Conservation (phyloP, 2,888 invertebrate species). For the Caenorhabditis sp. region DNA sequence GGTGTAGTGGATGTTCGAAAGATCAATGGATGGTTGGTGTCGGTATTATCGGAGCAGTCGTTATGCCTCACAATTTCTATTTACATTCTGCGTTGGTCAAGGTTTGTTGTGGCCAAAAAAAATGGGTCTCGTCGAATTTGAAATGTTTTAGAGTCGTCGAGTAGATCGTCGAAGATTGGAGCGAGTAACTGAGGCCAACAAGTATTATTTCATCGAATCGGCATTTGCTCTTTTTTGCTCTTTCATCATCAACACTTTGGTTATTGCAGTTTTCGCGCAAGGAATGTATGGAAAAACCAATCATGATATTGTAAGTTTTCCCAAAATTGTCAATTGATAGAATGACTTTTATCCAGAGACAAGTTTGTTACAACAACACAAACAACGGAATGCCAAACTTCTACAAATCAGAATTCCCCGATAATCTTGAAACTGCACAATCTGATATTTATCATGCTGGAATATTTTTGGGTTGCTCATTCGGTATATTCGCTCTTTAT, state of each 20-base stretch:
- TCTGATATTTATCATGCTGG: constrained; percentile 69
- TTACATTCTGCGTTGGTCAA: constrained; percentile 88
- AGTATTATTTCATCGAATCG: constrained; percentile 84
- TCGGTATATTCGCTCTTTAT: constrained; percentile 73
- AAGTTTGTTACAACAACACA: constrained; percentile 44
- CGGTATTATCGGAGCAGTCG: constrained; percentile 84
- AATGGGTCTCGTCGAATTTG: not conserved
- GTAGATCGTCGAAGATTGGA: constrained; percentile 80
- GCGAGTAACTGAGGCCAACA: constrained; percentile 83
- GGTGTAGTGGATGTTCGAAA: constrained; percentile 80
- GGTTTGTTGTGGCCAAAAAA: no score
- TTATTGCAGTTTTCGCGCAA: constrained; percentile 85
- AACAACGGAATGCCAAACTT: constrained; percentile 61
- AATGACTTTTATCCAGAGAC: constrained; percentile 21
- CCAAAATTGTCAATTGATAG: not conserved
- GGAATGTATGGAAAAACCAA: constrained; percentile 81
- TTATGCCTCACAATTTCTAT: constrained; percentile 91
- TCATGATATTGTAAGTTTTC: constrained; percentile 56
- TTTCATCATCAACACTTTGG: constrained; percentile 86
- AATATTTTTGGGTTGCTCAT: constrained; percentile 73
- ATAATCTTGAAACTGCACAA: constrained; percentile 49
- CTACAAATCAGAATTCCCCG: constrained; percentile 57
- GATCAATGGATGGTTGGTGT: constrained; percentile 75
- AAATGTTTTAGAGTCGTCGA: constrained; percentile 78
- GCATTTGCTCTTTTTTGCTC: constrained; percentile 83